Conservation (phyloP, 2,113 vertebrate genomes). For the Crotalus tigris region DNA sequence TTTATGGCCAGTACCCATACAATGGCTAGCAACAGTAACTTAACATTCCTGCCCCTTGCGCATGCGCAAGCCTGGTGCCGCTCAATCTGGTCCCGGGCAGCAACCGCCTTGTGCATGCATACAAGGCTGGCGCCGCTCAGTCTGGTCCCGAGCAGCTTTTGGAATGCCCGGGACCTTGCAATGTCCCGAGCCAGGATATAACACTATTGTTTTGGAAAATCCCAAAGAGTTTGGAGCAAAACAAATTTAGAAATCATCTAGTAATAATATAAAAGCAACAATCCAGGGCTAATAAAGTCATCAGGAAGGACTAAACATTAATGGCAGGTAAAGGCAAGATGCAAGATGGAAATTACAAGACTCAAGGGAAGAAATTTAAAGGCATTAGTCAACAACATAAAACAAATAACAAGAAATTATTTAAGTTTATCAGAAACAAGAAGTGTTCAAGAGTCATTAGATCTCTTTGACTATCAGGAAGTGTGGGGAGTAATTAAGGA, state of each 20-base stretch:
- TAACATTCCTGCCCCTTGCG: too few relatives aligned
- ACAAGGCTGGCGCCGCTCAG: too few relatives aligned
- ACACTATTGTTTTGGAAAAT: neutral
- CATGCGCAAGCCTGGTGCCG: too few relatives aligned
- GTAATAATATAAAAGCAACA: neutral
- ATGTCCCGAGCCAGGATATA: too few relatives aligned
- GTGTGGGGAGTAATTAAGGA: conserved; percentile 27
- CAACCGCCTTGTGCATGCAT: too few relatives aligned
- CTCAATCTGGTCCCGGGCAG: too few relatives aligned
- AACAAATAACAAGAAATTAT: conserved; percentile 31
- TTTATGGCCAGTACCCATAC: too few relatives aligned
- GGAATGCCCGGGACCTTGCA: too few relatives aligned
- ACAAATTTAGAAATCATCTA: neutral
- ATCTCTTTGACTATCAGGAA: conserved; percentile 21
- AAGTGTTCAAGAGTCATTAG: conserved; percentile 24
- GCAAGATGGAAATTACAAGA: neutral
- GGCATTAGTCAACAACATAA: conserved; percentile 7
- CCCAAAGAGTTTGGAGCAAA: neutral
- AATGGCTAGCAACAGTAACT: too few relatives aligned
- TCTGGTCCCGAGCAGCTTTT: too few relatives aligned
- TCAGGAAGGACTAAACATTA: conserved; percentile 2
- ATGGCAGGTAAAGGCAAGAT: conserved; percentile 6
- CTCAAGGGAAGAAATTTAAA: conserved; percentile 16
- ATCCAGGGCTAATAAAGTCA: neutral
- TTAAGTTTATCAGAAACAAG: conserved; percentile 21